Percentiles rank a stretch among this genome's conserved stretches.
phyloP scores from a whole-genome alignment of 2,888 invertebrate genomes.

The Drosophila picticornis region DNA sequence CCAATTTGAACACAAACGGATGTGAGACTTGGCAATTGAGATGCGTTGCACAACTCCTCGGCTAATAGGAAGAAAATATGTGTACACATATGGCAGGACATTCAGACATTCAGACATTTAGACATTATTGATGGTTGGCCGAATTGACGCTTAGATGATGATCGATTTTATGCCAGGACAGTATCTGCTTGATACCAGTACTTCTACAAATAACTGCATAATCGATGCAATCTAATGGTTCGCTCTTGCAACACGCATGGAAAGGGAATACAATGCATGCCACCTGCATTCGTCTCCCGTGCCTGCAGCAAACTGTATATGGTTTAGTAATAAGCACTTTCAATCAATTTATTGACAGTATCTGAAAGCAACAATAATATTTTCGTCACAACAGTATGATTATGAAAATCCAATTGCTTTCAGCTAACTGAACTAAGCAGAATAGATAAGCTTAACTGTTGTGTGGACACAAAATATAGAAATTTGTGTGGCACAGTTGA shows the following conservation, averaged over 20 bases:
- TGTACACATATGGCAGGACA: slow-evolving; percentile 9
- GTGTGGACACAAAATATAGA: not conserved
- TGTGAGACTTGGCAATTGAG: slow-evolving; percentile 17
- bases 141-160: slow-evolving; percentile 40
- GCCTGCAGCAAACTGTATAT: not conserved
- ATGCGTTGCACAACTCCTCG: slow-evolving; percentile 6
- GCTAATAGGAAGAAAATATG: slow-evolving; percentile 3
- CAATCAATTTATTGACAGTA: not conserved
- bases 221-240: slow-evolving; percentile 6
- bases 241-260: not conserved
- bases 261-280: slow-evolving; percentile 4
- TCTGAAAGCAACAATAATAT: slow-evolving; percentile 3
- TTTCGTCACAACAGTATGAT: slow-evolving; percentile 17
- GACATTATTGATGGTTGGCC: slow-evolving; percentile 48
- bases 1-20: slow-evolving; percentile 56
- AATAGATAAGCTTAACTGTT: not conserved
- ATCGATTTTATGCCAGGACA: slow-evolving; percentile 21
- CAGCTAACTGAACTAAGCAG: slow-evolving; percentile 12
- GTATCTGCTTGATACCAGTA: not conserved
- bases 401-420: slow-evolving; percentile 31
- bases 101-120: not conserved
- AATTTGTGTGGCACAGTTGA: not conserved
- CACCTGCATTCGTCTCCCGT: slow-evolving; percentile 6
- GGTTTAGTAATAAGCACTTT: not conserved
- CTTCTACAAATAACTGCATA: slow-evolving; percentile 6